phyloP scores from a whole-genome alignment of 2,888 invertebrate genomes.

The Dasysyrphus tricinctus region DNA sequence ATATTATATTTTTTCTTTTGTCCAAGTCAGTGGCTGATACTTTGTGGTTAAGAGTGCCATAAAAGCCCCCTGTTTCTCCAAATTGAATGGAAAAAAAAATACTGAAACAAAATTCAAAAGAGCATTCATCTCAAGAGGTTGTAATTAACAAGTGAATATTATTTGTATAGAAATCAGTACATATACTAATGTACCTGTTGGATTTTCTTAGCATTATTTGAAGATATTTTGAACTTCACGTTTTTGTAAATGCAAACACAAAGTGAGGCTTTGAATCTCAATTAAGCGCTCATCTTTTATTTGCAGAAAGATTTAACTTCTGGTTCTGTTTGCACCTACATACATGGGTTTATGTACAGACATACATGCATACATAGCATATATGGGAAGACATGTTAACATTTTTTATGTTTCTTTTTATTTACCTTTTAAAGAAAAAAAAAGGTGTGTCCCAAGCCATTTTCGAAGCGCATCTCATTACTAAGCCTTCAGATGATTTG shows the following conservation, averaged over 20 bases:
- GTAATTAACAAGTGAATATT: conserved; percentile 46
- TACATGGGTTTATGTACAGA: no score
- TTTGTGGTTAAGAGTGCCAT: conserved; percentile 45
- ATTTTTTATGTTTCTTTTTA: neutral
- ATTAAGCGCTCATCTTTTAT: conserved; percentile 39
- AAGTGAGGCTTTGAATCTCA: conserved; percentile 58
- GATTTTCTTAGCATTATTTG: conserved; percentile 17
- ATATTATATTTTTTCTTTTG: conserved; percentile 46
- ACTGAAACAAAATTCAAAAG: conserved; percentile 35
- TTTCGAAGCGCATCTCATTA: neutral
- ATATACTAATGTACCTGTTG: neutral
- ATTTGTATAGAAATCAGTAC: neutral
- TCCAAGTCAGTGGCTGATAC: conserved; percentile 27
- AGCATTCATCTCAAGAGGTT: conserved; percentile 10
- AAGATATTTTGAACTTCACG: conserved; percentile 47
- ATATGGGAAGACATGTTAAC: neutral
- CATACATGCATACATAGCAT: neutral
- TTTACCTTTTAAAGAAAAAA: neutral
- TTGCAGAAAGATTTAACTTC: conserved; percentile 43
- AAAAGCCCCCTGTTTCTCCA: conserved; percentile 41
- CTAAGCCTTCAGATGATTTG: neutral
- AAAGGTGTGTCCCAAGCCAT: neutral
- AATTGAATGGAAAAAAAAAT: conserved; percentile 28
- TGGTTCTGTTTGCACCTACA: conserved; percentile 1
- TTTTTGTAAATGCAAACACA: conserved; percentile 32